Evolutionary conservation across 2,888 invertebrate genomes (phyloP).

Genomic region (Hydrotaea cyrtoneurina): DNA sequence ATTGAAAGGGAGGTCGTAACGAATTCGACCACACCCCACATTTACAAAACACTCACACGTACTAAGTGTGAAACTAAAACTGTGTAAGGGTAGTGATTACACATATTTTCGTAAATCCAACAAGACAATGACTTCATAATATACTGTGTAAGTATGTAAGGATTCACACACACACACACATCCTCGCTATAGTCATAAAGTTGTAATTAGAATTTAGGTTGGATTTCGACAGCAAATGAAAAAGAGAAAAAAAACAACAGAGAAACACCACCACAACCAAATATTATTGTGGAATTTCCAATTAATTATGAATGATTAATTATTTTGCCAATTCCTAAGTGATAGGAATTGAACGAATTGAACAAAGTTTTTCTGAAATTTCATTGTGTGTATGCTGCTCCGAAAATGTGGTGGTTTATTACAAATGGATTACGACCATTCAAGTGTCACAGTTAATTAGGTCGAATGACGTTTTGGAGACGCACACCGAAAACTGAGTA

Average conservation of each 20-base stretch:
- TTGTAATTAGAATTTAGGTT: constrained; percentile 60
- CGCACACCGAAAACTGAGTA: constrained; percentile 43
- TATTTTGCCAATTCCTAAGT: constrained; percentile 59
- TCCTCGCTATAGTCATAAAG: constrained; percentile 48
- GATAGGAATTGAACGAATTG: background rate
- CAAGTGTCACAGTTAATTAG: constrained; percentile 67
- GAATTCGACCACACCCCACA: background rate
- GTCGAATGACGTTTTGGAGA: constrained; percentile 58
- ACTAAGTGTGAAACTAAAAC: background rate
- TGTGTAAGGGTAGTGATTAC: background rate
- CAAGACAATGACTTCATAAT: background rate
- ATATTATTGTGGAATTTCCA: constrained; percentile 56
- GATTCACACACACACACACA: background rate
- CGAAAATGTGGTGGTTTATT: constrained; percentile 51
- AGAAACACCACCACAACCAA: background rate
- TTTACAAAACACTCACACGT: background rate
- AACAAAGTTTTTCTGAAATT: background rate
- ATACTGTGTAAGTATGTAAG: background rate
- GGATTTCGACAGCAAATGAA: constrained; percentile 29
- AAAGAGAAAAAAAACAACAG: too few relatives aligned
- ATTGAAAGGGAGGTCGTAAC: background rate
- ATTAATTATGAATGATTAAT: constrained; percentile 67
- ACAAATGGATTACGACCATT: constrained; percentile 58
- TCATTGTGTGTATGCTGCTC: background rate
- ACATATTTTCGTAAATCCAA: background rate